Conservation (phyloP, 1,140 invertebrate genomes). For the Centruroides vittatus region DNA sequence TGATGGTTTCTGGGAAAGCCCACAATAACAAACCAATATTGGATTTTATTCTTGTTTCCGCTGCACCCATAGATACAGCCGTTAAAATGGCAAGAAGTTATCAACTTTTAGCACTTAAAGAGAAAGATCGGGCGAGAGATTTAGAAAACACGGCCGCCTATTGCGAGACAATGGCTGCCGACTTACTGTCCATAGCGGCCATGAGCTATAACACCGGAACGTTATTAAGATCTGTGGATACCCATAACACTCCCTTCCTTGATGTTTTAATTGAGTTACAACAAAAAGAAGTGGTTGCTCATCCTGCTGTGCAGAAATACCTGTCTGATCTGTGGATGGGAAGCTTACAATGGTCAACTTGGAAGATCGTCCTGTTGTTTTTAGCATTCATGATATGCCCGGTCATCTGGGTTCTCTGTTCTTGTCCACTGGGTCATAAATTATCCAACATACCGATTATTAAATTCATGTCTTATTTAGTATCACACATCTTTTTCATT, state of each 20-base stretch:
- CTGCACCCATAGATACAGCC: constrained; percentile 93
- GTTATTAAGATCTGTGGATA: constrained; percentile 78
- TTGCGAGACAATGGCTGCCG: constrained; percentile 94
- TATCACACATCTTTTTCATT: constrained; percentile 96
- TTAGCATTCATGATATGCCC: constrained; percentile 82
- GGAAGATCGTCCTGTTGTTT: constrained; percentile 86
- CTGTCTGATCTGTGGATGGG: constrained; percentile 91
- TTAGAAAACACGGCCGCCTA: constrained; percentile 84
- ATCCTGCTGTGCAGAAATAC: constrained; percentile 35
- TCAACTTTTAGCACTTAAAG: constrained; percentile 60
- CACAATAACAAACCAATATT: constrained; percentile 91
- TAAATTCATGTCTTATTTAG: constrained; percentile 98
- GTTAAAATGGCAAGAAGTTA: constrained; percentile 81
- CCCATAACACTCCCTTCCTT: constrained; percentile 82
- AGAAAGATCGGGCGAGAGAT: constrained; percentile 95
- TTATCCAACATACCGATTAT: constrained; percentile 86
- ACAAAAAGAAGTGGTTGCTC: constrained; percentile 75
- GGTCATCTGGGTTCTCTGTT: constrained; percentile 91
- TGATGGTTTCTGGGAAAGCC: constrained; percentile 96
- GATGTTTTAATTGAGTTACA: constrained; percentile 88
- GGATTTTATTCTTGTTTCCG: constrained; percentile 90
- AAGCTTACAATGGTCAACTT: constrained; percentile 83
- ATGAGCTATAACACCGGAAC: constrained; percentile 83
- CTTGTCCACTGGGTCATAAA: constrained; percentile 83
- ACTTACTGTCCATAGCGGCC: constrained; percentile 82